A percentile compares a stretch with the other conserved stretches of the same genome.
phyloP scores from a whole-genome alignment of 2,888 invertebrate species.

The Tinea trinotella region DNA sequence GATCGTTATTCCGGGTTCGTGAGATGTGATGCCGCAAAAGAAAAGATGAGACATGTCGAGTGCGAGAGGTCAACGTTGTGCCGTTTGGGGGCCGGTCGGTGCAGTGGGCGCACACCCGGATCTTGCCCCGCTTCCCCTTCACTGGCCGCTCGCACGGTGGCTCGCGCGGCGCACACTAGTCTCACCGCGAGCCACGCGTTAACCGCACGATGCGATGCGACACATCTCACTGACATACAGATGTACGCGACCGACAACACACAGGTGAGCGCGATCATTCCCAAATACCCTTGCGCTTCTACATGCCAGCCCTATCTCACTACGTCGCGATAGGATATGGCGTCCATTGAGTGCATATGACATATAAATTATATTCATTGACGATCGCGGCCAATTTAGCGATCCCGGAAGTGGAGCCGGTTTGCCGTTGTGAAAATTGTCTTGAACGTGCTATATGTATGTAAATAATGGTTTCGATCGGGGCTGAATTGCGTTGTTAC shows the following conservation, averaged over 20 bases:
- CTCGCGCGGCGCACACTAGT: conserved; percentile 27
- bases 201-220: conserved; percentile 4
- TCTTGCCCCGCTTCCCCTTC: conserved; percentile 70
- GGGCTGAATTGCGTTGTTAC: not conserved
- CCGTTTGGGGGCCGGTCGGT: conserved; percentile 22
- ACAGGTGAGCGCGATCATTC: conserved; percentile 56
- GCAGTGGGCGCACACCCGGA: conserved; percentile 52
- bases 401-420: conserved; percentile 68
- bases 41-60: conserved; percentile 20
- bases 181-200: conserved; percentile 17
- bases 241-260: conserved; percentile 66
- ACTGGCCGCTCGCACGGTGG: conserved; percentile 55
- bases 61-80: conserved; percentile 14
- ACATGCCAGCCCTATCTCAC: not conserved
- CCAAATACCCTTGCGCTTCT: not conserved
- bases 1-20: conserved; percentile 14
- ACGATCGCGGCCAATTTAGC: conserved; percentile 48
- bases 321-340: not conserved
- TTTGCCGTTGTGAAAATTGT: conserved; percentile 34
- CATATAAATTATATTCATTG: not conserved
- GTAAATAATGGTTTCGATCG: conserved; percentile 8
- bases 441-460: conserved; percentile 36
- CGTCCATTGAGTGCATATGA: not conserved
- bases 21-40: conserved; percentile 19
- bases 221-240: conserved; percentile 39